Conservation (phyloP, 2,888 invertebrate species). For the Smittia aterrima region DNA sequence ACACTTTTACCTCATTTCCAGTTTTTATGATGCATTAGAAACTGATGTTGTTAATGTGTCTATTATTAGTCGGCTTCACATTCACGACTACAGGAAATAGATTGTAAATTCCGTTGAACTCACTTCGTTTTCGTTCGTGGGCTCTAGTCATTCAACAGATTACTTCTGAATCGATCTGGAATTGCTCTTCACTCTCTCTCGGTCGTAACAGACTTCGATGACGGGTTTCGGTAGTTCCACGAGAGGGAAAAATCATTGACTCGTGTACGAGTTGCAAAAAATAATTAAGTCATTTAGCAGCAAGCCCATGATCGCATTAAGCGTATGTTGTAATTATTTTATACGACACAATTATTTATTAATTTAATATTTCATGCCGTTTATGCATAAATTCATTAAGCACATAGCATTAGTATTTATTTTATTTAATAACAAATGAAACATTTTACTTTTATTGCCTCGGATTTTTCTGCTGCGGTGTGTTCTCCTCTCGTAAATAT, state of each 20-base stretch:
- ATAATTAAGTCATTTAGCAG: constrained; percentile 37
- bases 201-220: too few species aligned
- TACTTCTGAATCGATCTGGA: too few species aligned
- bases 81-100: constrained; percentile 24
- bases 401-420: constrained; percentile 21
- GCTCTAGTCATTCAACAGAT: too few species aligned
- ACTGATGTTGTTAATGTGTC: constrained; percentile 24
- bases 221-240: neutral
- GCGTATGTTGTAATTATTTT: constrained; percentile 34
- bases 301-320: constrained; percentile 36
- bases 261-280: constrained; percentile 3
- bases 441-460: constrained; percentile 39
- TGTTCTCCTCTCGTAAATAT: neutral
- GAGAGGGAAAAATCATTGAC: neutral
- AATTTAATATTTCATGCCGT: constrained; percentile 34
- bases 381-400: constrained; percentile 37
- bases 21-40: neutral
- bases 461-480: constrained; percentile 10
- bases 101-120: constrained; percentile 12
- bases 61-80: constrained; percentile 15
- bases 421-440: constrained; percentile 37
- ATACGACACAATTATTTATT: constrained; percentile 39
- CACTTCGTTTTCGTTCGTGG: neutral
- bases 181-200: too few species aligned
- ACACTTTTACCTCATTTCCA: constrained; percentile 20